Conservation (phyloP, 2,113 vertebrate genomes). For the Bubo blakistoni region DNA sequence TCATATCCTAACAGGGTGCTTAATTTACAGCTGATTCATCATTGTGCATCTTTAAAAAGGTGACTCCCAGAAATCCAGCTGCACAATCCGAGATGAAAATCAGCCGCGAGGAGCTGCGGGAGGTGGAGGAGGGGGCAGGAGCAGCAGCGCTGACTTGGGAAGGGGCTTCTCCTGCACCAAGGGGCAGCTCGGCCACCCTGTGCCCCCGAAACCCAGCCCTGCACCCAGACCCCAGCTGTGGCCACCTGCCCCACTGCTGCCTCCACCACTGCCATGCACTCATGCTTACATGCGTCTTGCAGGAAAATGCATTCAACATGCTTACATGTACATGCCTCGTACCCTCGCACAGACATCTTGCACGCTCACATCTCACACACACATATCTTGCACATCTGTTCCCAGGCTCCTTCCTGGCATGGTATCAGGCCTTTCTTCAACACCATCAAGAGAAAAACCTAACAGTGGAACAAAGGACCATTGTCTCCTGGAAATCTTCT, state of each 20-base stretch:
- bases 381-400: neutral
- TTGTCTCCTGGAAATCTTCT: neutral
- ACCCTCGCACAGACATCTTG: neutral
- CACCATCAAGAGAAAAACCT: slow-evolving; percentile 46
- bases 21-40: neutral
- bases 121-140: neutral
- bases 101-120: rapidly evolving
- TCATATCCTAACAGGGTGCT: neutral
- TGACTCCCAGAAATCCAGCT: neutral
- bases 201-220: neutral
- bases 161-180: neutral
- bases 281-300: rapidly evolving
- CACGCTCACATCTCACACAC: neutral
- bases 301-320: neutral
- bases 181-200: neutral
- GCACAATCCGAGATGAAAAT: neutral
- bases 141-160: rapidly evolving
- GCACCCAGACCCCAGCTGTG: rapidly evolving
- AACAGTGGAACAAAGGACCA: slow-evolving; percentile 34
- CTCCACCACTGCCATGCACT: neutral
- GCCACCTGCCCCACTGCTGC: neutral
- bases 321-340: rapidly evolving
- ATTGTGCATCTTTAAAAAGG: neutral
- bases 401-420: slow-evolving; percentile 4
- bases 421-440: slow-evolving; percentile 42